These are phyloP conservation scores for Beris chalybata DNA, from an alignment of 2,888 invertebrate genomes.

Conservation along the genomic window DNA sequence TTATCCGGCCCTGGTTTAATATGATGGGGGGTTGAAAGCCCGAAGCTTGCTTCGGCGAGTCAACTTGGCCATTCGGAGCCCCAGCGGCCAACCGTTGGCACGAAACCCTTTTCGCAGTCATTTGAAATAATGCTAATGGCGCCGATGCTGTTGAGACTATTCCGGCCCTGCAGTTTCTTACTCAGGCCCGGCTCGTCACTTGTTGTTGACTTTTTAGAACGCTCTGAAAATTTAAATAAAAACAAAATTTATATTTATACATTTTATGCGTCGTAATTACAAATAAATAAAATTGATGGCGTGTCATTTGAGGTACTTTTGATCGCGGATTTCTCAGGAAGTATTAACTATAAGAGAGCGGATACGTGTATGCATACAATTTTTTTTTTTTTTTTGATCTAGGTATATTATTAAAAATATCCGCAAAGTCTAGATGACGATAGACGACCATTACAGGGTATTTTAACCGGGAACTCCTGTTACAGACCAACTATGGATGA, in stretches of 20 bases:
- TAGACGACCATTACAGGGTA: no score
- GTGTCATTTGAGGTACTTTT: no score
- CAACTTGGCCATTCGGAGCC: slow-evolving; percentile 97
- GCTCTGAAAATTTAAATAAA: slow-evolving; percentile 65
- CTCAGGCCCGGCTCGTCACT: slow-evolving; percentile 66
- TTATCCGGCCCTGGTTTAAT: slow-evolving; percentile 27
- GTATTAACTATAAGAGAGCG: no score
- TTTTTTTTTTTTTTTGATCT: no score
- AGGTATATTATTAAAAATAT: no score
- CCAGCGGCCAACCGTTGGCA: slow-evolving; percentile 87
- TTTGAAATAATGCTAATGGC: slow-evolving; percentile 52
- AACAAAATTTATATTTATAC: slow-evolving; percentile 7
- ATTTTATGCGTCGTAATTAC: no score
- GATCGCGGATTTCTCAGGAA: no score
- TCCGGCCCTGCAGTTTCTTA: slow-evolving; percentile 61
- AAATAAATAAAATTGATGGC: no score
- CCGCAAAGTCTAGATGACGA: no score
- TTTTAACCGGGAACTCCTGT: no score
- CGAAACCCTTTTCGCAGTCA: slow-evolving; percentile 63
- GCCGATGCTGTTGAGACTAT: slow-evolving; percentile 58
- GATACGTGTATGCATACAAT: no score
- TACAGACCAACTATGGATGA: no score
- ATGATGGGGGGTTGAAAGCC: slow-evolving; percentile 48
- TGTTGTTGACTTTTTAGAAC: slow-evolving; percentile 70
- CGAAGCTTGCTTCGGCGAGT: slow-evolving; percentile 73